A percentile compares a stretch with the other conserved stretches of the same genome.
Conservation (phyloP, 2,888 invertebrate genomes). For the Eustalomyia histrio region DNA sequence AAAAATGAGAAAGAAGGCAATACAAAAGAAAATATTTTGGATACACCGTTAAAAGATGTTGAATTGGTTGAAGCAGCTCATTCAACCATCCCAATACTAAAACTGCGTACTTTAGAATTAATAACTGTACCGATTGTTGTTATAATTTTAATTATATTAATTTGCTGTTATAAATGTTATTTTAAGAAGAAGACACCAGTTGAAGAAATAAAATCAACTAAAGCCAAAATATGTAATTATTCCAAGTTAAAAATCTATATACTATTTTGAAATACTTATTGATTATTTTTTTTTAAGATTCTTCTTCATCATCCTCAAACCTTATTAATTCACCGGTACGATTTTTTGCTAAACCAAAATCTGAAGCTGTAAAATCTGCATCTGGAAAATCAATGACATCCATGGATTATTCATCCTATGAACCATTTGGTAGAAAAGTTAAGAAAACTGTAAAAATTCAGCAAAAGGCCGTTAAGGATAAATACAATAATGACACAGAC, state of each 20-base stretch:
- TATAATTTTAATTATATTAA: conserved; percentile 11
- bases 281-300: conserved; percentile 41
- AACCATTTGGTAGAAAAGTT: conserved; percentile 45
- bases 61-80: conserved; percentile 2
- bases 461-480: not conserved
- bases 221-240: conserved; percentile 28
- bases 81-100: conserved; percentile 17
- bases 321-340: conserved; percentile 62
- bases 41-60: conserved; percentile 3
- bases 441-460: conserved; percentile 38
- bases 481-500: conserved; percentile 19
- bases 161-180: conserved; percentile 41
- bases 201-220: not conserved
- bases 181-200: conserved; percentile 35
- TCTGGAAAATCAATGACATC: not conserved
- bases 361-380: conserved; percentile 56
- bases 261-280: not conserved
- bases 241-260: not conserved
- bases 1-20: conserved; percentile 8
- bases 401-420: conserved; percentile 56
- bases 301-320: conserved; percentile 71
- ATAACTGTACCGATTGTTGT: conserved; percentile 29
- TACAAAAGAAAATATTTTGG: not conserved
- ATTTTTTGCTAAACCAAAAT: conserved; percentile 64
- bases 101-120: conserved; percentile 19